Evolutionary conservation across 2,888 invertebrate species (phyloP).

Genomic region (Anthoptus insignis): DNA sequence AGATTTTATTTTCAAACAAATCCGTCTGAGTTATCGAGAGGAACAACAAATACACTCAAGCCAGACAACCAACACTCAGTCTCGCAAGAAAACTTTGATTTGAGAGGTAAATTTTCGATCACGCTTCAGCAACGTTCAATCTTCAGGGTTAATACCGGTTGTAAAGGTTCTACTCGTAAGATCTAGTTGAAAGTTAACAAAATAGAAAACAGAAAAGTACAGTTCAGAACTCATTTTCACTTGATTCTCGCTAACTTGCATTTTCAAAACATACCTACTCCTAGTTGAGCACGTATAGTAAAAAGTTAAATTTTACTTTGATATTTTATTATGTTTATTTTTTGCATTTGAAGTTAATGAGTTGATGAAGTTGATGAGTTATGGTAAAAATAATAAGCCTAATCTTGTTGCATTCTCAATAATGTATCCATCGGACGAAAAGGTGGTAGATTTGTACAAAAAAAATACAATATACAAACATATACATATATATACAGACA

Average conservation of each 20-base stretch:
- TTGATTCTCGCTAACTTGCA: neutral
- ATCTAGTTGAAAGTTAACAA: conserved; percentile 5
- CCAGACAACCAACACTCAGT: neutral
- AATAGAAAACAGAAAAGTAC: neutral
- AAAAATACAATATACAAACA: no score
- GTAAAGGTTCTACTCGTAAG: conserved; percentile 1
- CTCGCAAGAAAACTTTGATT: conserved; percentile 16
- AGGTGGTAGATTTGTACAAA: no score
- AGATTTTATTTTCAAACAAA: conserved; percentile 3
- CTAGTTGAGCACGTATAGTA: no score
- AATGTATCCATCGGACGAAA: no score
- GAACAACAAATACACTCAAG: neutral
- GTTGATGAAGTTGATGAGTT: no score
- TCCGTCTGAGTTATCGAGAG: neutral
- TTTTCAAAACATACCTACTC: no score
- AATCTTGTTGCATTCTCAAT: no score
- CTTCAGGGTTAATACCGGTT: conserved; percentile 1
- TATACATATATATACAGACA: no score
- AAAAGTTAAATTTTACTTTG: no score
- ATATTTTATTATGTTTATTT: no score
- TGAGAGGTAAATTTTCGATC: conserved; percentile 7
- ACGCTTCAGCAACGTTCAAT: conserved; percentile 2
- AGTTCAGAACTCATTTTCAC: neutral
- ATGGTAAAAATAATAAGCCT: no score
- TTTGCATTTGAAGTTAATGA: no score